These are phyloP conservation scores for Scaptomyza graminum DNA, from an alignment of 1,140 invertebrate species.

Conservation along the genomic window DNA sequence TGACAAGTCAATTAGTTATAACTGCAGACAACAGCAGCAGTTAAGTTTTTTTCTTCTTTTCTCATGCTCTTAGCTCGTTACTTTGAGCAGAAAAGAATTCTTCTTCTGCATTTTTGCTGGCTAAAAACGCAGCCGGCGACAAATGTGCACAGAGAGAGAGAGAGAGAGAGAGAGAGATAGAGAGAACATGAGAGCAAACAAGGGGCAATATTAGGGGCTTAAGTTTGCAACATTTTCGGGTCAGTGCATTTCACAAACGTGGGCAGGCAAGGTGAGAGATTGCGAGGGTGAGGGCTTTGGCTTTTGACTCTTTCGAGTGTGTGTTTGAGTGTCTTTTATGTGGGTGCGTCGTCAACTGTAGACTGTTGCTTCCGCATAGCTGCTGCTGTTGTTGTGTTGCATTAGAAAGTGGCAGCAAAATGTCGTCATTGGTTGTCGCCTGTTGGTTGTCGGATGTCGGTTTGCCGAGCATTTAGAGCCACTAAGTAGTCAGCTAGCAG, in stretches of 20 bases:
- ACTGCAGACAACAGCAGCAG: slow-evolving; percentile 7
- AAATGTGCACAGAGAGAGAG: slow-evolving; percentile 24
- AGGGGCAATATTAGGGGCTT: background rate
- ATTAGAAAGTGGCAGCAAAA: slow-evolving; percentile 51
- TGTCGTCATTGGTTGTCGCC: slow-evolving; percentile 16
- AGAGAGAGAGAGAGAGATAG: background rate
- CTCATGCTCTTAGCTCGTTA: slow-evolving; percentile 1
- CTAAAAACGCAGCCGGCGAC: slow-evolving; percentile 57
- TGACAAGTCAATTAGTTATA: slow-evolving; percentile 33
- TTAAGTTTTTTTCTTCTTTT: background rate
- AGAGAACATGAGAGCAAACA: background rate
- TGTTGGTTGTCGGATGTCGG: slow-evolving; percentile 3
- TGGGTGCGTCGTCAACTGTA: slow-evolving; percentile 52
- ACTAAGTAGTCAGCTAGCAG: slow-evolving; percentile 26
- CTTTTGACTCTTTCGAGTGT: background rate
- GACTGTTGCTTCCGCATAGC: slow-evolving; percentile 32
- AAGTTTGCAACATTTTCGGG: slow-evolving; percentile 33
- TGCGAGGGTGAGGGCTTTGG: background rate
- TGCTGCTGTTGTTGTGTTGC: slow-evolving; percentile 24
- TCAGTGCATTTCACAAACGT: slow-evolving; percentile 18
- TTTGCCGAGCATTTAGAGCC: slow-evolving; percentile 24
- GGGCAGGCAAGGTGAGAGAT: background rate
- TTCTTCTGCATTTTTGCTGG: slow-evolving; percentile 35
- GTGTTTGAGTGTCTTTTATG: slow-evolving; percentile 19
- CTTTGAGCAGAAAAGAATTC: slow-evolving; percentile 28